Evolutionary conservation across 53 echinoderm and acorn worm genomes (phyloP), one percentile per base, ranked within the genome.

Genomic region (Mesocentrotus franciscanus): DNA sequence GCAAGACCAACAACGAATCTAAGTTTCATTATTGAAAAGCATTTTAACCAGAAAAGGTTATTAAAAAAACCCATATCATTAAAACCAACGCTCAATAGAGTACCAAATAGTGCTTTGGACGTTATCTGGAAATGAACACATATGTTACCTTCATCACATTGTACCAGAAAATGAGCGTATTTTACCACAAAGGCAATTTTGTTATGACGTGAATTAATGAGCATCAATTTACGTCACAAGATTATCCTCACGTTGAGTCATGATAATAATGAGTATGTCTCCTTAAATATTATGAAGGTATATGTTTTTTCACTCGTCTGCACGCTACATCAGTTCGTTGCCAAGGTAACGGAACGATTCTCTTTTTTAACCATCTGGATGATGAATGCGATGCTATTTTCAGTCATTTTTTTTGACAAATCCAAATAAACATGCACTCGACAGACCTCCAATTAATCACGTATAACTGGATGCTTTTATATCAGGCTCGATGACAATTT

Each of bases 341-440:
- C 87, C 59, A 59, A 59, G 87, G 87, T 14, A 87, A 57, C 34
- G 58, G 49, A 58, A 49, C 15, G 56, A 6, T 87, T 87, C 58
- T 87, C n/a, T 35, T 16, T 58, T 87, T 27, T 87, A 57, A 27
- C n/a, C 87, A 58, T 87, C 87, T 87, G 87, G 87, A 57, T 87
- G 87, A 58, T 87, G 87, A 8, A 87, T 27, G 58, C 29, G 87
- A 84, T 17, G 49, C 49, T 13, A 59, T 87, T 57, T 87, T 87
- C 56, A 57, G 58, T 35, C 58, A 27, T 6, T 20, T 13, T 26
- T 49, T 58, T 87, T 27, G 87, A 58, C 87, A 87, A 27, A 87
- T 87, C 87, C 87, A 87, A 87, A 87, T 87, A 87, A 87, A 59
- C 87, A 87, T 56, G 58, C 17, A 87, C 87, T 87, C 59, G 87